phyloP scores from a whole-genome alignment of 2,888 invertebrate species.

The Sceliomorpha sp. region DNA sequence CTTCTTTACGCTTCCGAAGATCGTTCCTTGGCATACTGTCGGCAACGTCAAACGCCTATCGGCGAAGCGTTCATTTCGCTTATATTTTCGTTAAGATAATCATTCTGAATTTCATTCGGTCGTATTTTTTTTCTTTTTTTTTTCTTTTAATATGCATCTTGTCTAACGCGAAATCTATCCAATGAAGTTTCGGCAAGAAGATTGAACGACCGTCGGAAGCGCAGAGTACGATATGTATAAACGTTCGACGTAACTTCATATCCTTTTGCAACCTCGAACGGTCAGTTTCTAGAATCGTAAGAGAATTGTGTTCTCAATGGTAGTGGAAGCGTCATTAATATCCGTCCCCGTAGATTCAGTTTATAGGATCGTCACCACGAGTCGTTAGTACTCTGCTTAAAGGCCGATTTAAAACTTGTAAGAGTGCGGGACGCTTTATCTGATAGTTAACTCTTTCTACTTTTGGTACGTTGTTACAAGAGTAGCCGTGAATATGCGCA shows the following conservation, averaged over 20 bases:
- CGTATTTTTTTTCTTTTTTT: too few species aligned
- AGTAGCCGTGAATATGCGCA: slow-evolving; percentile 49
- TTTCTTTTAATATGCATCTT: too few species aligned
- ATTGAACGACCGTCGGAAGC: slow-evolving; percentile 2
- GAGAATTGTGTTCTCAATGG: slow-evolving; percentile 59
- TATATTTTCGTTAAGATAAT: too few species aligned
- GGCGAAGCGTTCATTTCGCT: too few species aligned
- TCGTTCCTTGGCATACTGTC: too few species aligned
- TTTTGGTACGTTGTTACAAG: slow-evolving; percentile 63
- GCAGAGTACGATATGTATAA: too few species aligned
- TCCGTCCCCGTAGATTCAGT: slow-evolving; percentile 79
- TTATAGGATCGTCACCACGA: slow-evolving; percentile 61
- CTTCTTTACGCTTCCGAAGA: too few species aligned
- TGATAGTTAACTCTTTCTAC: slow-evolving; percentile 73
- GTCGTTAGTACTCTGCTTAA: slow-evolving; percentile 71
- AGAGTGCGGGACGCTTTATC: slow-evolving; percentile 77
- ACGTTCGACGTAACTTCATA: slow-evolving; percentile 26
- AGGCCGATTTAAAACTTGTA: slow-evolving; percentile 67
- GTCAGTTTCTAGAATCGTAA: slow-evolving; percentile 57
- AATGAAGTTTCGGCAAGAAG: slow-evolving; percentile 11
- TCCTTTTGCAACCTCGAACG: slow-evolving; percentile 49
- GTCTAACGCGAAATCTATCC: slow-evolving; percentile 16
- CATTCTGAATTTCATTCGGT: too few species aligned
- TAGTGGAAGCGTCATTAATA: slow-evolving; percentile 74
- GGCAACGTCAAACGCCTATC: too few species aligned